Percentiles rank a stretch among this genome's conserved stretches.
phyloP scores from a whole-genome alignment of 2,797 vertebrate genomes.

The Tolypeutes matacus region DNA sequence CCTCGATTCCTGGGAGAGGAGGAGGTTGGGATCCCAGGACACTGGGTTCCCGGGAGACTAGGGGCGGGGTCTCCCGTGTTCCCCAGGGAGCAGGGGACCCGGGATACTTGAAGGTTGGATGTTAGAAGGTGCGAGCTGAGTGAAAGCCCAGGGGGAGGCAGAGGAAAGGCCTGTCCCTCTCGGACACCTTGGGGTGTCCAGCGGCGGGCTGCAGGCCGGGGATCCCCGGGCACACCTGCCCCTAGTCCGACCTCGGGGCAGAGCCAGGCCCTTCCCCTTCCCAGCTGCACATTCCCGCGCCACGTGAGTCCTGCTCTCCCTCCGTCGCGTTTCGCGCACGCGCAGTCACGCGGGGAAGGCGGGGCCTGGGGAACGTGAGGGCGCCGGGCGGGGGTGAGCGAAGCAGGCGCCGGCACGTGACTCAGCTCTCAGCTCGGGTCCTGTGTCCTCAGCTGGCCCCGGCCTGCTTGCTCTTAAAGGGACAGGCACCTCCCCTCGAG shows the following conservation, averaged over 20 bases:
- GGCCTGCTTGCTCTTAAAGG: slow-evolving; percentile 72
- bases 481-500: not conserved
- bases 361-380: slow-evolving; percentile 71
- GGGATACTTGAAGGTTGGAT: not conserved
- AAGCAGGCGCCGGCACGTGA: slow-evolving; percentile 78
- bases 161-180: not conserved
- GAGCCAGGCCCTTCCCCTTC: not conserved
- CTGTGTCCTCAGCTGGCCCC: slow-evolving; percentile 80
- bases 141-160: not conserved
- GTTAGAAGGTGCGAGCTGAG: not conserved
- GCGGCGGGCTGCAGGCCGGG: not conserved
- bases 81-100: not conserved
- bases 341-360: slow-evolving; percentile 65
- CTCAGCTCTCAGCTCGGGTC: slow-evolving; percentile 59
- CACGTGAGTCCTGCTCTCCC: slow-evolving; percentile 77
- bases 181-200: not conserved
- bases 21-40: not conserved
- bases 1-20: not conserved
- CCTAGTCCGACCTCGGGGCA: not conserved
- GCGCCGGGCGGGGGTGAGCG: not conserved
- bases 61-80: not conserved
- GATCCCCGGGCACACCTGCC: slow-evolving; percentile 38
- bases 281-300: slow-evolving; percentile 75
- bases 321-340: not conserved
- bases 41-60: not conserved